Conservation (phyloP, 2,888 invertebrate species). For the Argynnis bischoffii region DNA sequence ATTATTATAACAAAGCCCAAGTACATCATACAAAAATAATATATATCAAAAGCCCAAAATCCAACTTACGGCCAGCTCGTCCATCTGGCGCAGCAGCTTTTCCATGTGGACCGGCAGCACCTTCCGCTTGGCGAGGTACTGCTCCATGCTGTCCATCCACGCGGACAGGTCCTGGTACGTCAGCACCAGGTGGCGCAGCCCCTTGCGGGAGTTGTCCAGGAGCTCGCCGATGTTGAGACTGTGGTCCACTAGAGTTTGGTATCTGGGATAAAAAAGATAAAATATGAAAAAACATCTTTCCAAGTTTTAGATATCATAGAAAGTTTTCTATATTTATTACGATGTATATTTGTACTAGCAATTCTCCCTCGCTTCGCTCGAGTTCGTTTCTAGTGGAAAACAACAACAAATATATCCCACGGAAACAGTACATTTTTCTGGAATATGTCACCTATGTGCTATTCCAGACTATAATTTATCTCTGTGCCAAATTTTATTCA, state of each 20-base stretch:
- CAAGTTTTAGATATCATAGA: too few relatives aligned
- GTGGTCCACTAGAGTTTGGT: conserved; percentile 92
- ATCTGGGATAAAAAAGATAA: conserved; percentile 59
- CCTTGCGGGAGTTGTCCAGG: conserved; percentile 92
- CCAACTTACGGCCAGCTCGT: conserved; percentile 88
- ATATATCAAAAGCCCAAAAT: background rate
- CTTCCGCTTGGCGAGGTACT: conserved; percentile 89
- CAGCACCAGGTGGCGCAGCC: conserved; percentile 93
- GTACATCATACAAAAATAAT: too few relatives aligned
- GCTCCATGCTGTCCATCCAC: conserved; percentile 97
- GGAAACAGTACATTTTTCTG: too few relatives aligned
- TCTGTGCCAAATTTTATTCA: too few relatives aligned
- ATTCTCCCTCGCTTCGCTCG: too few relatives aligned
- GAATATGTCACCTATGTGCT: too few relatives aligned
- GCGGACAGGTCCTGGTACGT: conserved; percentile 96
- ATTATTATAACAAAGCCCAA: too few relatives aligned
- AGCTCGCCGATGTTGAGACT: conserved; percentile 91
- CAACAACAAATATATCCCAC: too few relatives aligned
- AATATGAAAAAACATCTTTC: background rate
- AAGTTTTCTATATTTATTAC: too few relatives aligned
- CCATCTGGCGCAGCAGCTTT: conserved; percentile 95
- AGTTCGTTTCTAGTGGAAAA: too few relatives aligned
- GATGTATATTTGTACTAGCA: too few relatives aligned
- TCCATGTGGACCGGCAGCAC: conserved; percentile 95
- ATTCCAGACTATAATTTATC: too few relatives aligned